A percentile compares a stretch with the other conserved stretches of the same genome.
phyloP scores from a whole-genome alignment of 1,140 invertebrate genomes.

The Calephelis nemesis region DNA sequence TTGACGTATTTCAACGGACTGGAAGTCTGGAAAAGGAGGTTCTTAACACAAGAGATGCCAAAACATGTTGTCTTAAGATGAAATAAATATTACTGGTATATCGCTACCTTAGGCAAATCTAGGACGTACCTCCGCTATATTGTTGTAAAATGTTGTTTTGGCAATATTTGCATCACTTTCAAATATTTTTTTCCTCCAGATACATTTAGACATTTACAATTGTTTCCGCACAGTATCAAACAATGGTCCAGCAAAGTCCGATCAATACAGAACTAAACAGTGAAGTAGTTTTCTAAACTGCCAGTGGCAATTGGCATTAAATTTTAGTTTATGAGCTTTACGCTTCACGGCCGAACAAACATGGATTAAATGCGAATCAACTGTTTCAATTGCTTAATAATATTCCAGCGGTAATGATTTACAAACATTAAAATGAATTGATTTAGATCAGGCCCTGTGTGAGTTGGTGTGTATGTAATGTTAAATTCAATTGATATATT shows the following conservation, averaged over 20 bases:
- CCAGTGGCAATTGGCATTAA: constrained; percentile 39
- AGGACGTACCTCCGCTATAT: too few species aligned
- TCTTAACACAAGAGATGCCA: too few species aligned
- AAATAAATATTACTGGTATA: too few species aligned
- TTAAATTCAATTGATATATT: too few species aligned
- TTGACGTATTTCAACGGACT: too few species aligned
- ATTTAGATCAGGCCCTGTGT: background rate
- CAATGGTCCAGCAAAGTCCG: constrained; percentile 24
- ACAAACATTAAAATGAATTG: constrained; percentile 5
- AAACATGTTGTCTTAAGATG: too few species aligned
- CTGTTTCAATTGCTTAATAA: constrained; percentile 12
- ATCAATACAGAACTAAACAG: constrained; percentile 27
- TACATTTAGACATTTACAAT: background rate
- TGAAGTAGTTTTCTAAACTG: constrained; percentile 34
- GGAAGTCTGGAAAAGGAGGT: too few species aligned
- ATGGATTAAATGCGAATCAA: constrained; percentile 30
- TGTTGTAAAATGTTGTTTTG: too few species aligned
- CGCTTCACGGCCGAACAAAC: constrained; percentile 38
- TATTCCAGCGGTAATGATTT: background rate
- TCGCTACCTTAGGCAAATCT: too few species aligned
- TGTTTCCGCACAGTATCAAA: constrained; percentile 16
- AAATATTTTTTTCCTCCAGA: background rate
- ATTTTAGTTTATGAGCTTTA: constrained; percentile 43
- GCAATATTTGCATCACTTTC: too few species aligned
- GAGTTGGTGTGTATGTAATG: too few species aligned